Evolutionary conservation across 2,113 vertebrate species (phyloP).

Genomic region (Pelecanus crispus): DNA sequence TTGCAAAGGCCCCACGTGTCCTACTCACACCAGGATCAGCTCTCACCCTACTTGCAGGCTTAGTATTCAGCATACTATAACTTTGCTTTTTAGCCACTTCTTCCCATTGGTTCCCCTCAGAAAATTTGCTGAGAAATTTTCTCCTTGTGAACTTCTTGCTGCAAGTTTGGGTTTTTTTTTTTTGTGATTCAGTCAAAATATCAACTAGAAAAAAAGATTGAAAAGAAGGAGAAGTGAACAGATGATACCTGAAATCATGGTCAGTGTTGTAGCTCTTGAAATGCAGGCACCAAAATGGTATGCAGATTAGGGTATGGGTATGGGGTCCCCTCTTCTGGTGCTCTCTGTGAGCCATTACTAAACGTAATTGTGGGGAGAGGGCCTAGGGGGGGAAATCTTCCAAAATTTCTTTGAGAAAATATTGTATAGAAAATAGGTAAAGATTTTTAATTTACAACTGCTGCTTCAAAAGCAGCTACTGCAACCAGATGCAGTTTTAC

Average conservation of each 20-base stretch:
- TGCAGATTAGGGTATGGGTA: background rate
- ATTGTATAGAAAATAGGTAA: background rate
- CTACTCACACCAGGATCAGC: background rate
- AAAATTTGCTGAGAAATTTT: background rate
- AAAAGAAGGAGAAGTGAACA: background rate
- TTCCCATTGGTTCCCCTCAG: background rate
- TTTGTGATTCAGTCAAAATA: background rate
- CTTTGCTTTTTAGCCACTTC: background rate
- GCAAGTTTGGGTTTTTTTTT: background rate
- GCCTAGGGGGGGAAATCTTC: background rate
- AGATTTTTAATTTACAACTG: background rate
- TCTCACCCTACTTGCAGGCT: background rate
- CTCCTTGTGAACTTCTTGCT: background rate
- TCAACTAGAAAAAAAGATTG: background rate
- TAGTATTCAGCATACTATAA: background rate
- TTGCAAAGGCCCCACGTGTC: background rate
- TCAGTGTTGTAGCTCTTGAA: background rate
- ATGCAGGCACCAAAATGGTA: background rate
- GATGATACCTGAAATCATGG: background rate
- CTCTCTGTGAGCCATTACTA: background rate
- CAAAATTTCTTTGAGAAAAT: background rate
- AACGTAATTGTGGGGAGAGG: background rate
- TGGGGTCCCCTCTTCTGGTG: background rate
- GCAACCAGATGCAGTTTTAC: background rate
- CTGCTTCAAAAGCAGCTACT: background rate